Evolutionary conservation across 2,888 invertebrate genomes (phyloP), one percentile per base, ranked within the genome.

Genomic region (Leptogaster cylindrica): DNA sequence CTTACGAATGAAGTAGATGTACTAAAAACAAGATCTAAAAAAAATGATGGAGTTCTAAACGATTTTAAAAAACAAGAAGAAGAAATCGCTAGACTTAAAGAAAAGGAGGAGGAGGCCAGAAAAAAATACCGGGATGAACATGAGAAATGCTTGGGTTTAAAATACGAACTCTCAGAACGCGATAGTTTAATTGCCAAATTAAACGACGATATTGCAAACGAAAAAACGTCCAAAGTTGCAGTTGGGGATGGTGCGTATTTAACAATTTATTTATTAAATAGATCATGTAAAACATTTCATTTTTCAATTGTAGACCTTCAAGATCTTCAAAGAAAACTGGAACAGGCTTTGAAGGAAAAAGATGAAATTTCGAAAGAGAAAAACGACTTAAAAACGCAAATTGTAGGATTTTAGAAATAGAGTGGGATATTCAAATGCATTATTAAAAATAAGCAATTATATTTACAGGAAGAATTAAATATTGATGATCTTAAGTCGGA

Each of bases 1-100:
- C 36, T 68, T 33, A 68, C 68, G 66, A 64, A 46, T 50, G 70
- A 70, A 2, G 12, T 67, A 12, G 51, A 65, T 8, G 52, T 39
- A 12, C 23, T 51, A 4, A 48, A 23, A 36, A 65, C 2, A 25
- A 58, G 58, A 14, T 25, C 58, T 14, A 64, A 64, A 12, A 31
- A 55, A 28, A 66, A 63, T 51, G 68, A 68, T 18, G 52, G 8
- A 8, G 14, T 63, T 12, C 51, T 63, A 18, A 63, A 66, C 25
- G 68, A 68, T 28, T 51, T 68, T 2, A 33, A 48, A 14, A 51
- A 66, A 3, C 66, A 68, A 28, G 66, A 68, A 20, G 52, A 66
- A 3, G 36, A 14, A 6, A 63, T 68, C 23, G n/a, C 63, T 2
- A 66, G 63, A n/a, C 25, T 36, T 48, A 46, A 63, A n/a, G 16